Conservation (phyloP, 1,140 invertebrate species). For the Drosophila mojavensis region DNA sequence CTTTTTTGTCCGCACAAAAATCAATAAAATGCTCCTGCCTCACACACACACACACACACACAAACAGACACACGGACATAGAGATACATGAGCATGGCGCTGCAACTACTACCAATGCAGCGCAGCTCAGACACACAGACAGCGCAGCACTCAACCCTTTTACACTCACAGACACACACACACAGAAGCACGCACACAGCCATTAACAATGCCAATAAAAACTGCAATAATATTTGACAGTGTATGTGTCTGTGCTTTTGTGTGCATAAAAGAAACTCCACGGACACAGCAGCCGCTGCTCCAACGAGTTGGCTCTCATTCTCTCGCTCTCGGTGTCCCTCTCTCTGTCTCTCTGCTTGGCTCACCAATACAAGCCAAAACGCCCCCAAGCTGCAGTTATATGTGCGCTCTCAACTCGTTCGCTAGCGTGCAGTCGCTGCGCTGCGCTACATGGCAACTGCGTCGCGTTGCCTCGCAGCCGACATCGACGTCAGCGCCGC, state of each 20-base stretch:
- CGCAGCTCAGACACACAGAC: slow-evolving; percentile 22
- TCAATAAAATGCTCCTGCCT: slow-evolving; percentile 57
- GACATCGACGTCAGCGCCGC: background rate
- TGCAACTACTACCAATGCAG: slow-evolving; percentile 36
- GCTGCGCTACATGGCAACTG: slow-evolving; percentile 1
- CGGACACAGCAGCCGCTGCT: slow-evolving; percentile 36
- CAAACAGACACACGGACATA: background rate
- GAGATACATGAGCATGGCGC: slow-evolving; percentile 4
- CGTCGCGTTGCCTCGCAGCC: slow-evolving; percentile 11
- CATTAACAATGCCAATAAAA: slow-evolving; percentile 39
- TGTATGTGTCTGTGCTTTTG: slow-evolving; percentile 18
- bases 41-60: slow-evolving; percentile 10
- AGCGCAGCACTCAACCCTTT: slow-evolving; percentile 48
- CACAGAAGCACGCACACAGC: slow-evolving; percentile 14
- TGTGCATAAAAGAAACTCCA: slow-evolving; percentile 46
- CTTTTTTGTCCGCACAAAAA: slow-evolving; percentile 49
- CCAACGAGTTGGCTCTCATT: slow-evolving; percentile 39
- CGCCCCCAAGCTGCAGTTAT: slow-evolving; percentile 30
- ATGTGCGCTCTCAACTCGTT: slow-evolving; percentile 34
- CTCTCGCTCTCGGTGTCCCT: background rate
- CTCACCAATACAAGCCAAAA: slow-evolving; percentile 48
- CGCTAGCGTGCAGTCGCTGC: slow-evolving; percentile 38
- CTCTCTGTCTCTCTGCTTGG: background rate
- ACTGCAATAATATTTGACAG: slow-evolving; percentile 42
- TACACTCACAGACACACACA: slow-evolving; percentile 9